phyloP scores from a whole-genome alignment of 2,113 vertebrate species.

The Dromiciops gliroides region DNA sequence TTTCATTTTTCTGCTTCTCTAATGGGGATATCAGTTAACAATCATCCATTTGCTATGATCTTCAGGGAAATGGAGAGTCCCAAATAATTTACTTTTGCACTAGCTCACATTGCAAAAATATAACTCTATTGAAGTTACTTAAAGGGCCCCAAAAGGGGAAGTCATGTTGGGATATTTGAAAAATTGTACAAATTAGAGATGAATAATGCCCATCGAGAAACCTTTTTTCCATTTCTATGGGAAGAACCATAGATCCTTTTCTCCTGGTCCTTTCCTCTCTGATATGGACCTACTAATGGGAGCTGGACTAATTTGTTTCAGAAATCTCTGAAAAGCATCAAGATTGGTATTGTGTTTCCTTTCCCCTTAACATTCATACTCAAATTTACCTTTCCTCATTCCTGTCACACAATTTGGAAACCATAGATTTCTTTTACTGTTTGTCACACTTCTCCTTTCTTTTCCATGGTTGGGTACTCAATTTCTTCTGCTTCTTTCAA shows the following conservation, averaged over 20 bases:
- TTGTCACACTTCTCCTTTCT: background rate
- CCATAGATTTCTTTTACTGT: background rate
- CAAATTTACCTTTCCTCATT: constrained; percentile 34
- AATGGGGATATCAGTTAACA: constrained; percentile 38
- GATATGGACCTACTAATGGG: background rate
- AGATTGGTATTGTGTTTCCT: background rate
- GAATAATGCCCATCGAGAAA: background rate
- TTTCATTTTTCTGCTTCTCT: constrained; percentile 42
- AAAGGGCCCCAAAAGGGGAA: constrained; percentile 32
- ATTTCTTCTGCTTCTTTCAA: no score
- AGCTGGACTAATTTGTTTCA: constrained; percentile 23
- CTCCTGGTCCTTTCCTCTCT: background rate
- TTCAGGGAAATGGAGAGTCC: constrained; percentile 9
- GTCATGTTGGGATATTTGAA: constrained; percentile 34
- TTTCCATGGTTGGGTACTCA: no score
- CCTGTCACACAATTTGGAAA: background rate
- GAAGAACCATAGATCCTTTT: constrained; percentile 14
- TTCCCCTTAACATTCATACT: background rate
- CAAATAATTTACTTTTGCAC: constrained; percentile 49
- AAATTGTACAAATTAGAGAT: constrained; percentile 49
- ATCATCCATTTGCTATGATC: constrained; percentile 33
- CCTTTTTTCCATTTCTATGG: constrained; percentile 16
- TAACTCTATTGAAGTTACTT: constrained; percentile 30
- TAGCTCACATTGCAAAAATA: background rate
- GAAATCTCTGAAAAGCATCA: constrained; percentile 25